Evolutionary conservation across 2,797 vertebrate species (phyloP).

Genomic region (Eremophila alpestris): DNA sequence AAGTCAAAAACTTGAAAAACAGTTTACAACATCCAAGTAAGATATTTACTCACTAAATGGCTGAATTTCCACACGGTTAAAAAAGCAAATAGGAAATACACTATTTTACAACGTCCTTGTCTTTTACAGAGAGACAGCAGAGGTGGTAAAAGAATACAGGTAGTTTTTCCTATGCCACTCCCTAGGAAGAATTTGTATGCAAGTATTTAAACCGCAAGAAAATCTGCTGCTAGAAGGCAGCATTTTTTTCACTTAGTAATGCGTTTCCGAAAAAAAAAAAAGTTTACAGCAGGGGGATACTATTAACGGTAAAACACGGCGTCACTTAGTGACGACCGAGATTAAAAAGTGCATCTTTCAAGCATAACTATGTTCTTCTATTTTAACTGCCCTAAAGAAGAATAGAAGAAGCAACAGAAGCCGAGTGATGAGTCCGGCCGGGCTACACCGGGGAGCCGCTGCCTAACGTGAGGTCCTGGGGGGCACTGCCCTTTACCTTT

Average conservation of each 20-base stretch:
- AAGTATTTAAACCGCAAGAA: not conserved
- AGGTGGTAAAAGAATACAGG: not conserved
- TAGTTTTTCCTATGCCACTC: not conserved
- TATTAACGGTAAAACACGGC: not conserved
- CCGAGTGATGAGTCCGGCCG: not conserved
- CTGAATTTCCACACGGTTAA: not conserved
- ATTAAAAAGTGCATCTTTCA: not conserved
- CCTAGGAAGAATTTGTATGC: not conserved
- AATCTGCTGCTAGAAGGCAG: not conserved
- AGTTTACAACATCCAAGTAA: not conserved
- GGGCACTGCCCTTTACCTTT: not conserved
- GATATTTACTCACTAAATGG: not conserved
- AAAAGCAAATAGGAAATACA: not conserved
- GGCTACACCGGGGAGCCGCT: not conserved
- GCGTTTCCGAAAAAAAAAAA: not conserved
- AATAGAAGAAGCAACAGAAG: not conserved
- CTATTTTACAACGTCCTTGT: not conserved
- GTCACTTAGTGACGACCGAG: not conserved
- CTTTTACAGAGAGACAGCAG: not conserved
- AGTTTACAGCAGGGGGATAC: not conserved
- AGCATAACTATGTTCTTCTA: not conserved
- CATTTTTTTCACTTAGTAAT: not conserved
- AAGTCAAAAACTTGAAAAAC: not conserved
- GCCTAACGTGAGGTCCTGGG: not conserved
- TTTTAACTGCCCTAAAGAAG: not conserved